These are phyloP conservation scores for Dromiciops gliroides DNA, from an alignment of 2,113 vertebrate genomes.

Conservation along the genomic window DNA sequence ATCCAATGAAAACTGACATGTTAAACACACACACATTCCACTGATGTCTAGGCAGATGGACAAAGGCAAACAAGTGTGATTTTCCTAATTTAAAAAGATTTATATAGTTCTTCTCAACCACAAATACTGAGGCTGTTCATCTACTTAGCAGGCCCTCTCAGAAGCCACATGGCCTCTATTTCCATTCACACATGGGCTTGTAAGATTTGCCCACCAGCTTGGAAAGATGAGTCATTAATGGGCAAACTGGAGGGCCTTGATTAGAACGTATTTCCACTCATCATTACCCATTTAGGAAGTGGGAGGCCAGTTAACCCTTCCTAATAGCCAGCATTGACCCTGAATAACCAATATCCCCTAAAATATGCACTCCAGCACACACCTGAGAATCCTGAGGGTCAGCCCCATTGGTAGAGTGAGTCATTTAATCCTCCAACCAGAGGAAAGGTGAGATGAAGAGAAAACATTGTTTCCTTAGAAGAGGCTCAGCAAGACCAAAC, in stretches of 20 bases:
- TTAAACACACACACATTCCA: fast-evolving
- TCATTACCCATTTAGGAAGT: not conserved
- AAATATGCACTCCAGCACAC: not conserved
- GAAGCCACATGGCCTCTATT: constrained; percentile 40
- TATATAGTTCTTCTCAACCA: not conserved
- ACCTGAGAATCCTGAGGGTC: not conserved
- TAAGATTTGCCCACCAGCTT: constrained; percentile 49
- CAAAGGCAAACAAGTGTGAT: constrained; percentile 33
- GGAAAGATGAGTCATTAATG: constrained; percentile 63
- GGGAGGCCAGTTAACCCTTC: not conserved
- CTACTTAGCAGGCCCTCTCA: not conserved
- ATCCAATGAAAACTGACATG: fast-evolving
- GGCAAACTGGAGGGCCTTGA: constrained; percentile 7
- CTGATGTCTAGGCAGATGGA: not conserved
- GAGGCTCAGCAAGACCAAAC: not conserved
- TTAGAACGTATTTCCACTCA: not conserved
- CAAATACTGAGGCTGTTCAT: not conserved
- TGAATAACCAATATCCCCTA: not conserved
- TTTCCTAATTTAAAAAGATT: not conserved
- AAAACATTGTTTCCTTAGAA: not conserved
- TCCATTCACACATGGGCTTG: constrained; percentile 45
- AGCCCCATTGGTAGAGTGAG: not conserved
- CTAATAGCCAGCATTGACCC: not conserved
- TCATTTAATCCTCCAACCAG: not conserved
- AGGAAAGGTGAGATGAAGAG: not conserved